Conservation (phyloP, 2,113 vertebrate genomes). For the Cavia aperea region DNA sequence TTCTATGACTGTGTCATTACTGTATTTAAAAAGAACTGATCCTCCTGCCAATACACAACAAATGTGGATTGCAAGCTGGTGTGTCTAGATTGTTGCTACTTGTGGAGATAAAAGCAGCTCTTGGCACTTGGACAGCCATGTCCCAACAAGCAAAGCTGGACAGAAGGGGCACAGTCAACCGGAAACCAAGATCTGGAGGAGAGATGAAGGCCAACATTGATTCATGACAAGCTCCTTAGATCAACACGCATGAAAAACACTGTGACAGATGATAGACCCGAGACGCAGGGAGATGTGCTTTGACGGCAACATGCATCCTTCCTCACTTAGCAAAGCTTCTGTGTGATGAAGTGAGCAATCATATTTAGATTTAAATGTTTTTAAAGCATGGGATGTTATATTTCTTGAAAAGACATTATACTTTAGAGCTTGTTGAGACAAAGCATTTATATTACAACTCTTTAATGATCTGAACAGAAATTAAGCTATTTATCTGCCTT, state of each 20-base stretch:
- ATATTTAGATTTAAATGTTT: conserved; percentile 22
- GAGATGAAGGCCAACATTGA: neutral
- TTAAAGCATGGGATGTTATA: neutral
- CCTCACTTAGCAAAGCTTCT: neutral
- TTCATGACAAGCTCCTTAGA: neutral
- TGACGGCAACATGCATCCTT: neutral
- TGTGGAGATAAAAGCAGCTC: neutral
- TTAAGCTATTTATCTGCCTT: neutral
- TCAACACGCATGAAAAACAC: accelerated
- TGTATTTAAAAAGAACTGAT: neutral
- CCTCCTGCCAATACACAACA: neutral
- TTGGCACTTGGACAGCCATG: neutral
- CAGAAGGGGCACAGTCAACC: neutral
- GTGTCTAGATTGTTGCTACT: neutral
- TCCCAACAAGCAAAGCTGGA: neutral
- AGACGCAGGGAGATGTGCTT: neutral
- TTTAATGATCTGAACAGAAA: neutral
- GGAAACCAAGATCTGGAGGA: neutral
- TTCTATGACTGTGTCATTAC: no score
- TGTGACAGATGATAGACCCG: neutral
- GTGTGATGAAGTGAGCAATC: neutral
- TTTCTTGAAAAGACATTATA: neutral
- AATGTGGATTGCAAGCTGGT: neutral
- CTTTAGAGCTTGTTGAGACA: neutral
- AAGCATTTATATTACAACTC: neutral